phyloP scores from a whole-genome alignment of 2,113 vertebrate species.

The Colinus virginianus region DNA sequence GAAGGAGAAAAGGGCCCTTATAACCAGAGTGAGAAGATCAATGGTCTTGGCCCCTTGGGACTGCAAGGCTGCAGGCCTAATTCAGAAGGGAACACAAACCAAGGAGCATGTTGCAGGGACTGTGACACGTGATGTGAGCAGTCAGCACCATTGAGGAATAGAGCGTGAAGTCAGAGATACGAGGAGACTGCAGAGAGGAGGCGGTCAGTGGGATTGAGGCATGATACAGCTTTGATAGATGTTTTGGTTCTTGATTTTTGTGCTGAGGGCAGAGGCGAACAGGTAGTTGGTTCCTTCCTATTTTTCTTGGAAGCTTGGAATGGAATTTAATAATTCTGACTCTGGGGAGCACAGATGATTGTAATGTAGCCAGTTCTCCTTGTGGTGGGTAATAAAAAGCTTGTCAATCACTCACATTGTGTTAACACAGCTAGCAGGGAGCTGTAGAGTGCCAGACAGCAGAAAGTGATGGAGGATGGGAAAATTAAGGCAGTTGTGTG shows the following conservation, averaged over 20 bases:
- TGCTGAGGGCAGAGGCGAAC: background rate
- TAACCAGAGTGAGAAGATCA: accelerated
- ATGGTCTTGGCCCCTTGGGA: background rate
- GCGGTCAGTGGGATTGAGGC: background rate
- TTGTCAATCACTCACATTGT: background rate
- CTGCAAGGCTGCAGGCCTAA: background rate
- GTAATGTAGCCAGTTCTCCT: accelerated
- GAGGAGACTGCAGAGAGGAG: background rate
- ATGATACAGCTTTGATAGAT: background rate
- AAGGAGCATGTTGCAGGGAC: background rate
- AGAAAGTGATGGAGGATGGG: background rate
- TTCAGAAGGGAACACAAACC: background rate
- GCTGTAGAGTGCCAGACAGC: background rate
- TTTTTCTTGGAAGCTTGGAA: background rate
- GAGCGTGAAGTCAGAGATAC: accelerated
- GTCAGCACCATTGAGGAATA: background rate
- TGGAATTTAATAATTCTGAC: background rate
- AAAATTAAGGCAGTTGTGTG: background rate
- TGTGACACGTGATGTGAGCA: background rate
- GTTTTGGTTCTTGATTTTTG: background rate
- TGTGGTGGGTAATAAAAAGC: background rate
- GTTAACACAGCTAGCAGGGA: background rate
- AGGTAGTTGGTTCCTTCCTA: background rate
- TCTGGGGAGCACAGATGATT: background rate
- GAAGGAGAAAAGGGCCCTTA: background rate